A percentile compares a stretch with the other conserved stretches of the same genome.
These are phyloP conservation scores for Macrobrachium nipponense DNA, from an alignment of 1,140 invertebrate genomes.

Conservation along the genomic window DNA sequence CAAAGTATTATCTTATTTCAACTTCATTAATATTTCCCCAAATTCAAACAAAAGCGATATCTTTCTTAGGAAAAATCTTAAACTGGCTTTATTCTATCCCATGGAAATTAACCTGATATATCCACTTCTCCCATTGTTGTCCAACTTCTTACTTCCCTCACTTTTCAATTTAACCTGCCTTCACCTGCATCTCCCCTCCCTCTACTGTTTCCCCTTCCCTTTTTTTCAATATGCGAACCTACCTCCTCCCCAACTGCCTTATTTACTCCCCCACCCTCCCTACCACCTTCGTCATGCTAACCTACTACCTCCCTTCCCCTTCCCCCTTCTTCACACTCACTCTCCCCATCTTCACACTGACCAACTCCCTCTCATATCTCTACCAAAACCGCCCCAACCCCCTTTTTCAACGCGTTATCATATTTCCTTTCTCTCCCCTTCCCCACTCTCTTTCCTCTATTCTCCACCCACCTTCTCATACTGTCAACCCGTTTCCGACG, in stretches of 20 bases:
- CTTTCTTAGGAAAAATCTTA: too few relatives aligned
- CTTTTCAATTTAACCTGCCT: neutral
- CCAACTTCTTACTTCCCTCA: neutral
- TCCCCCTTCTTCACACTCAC: neutral
- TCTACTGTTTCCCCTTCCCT: neutral
- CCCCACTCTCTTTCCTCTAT: neutral
- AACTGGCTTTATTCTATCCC: too few relatives aligned
- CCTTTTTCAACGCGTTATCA: neutral
- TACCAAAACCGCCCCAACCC: neutral
- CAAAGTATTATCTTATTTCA: neutral
- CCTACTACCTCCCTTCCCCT: neutral
- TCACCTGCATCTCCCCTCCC: neutral
- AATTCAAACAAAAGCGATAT: neutral
- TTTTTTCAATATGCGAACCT: neutral
- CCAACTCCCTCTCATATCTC: conserved; percentile 1
- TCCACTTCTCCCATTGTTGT: neutral
- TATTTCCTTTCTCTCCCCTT: neutral
- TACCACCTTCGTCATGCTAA: neutral
- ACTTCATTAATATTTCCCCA: neutral
- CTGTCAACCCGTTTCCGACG: too few relatives aligned
- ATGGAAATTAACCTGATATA: too few relatives aligned
- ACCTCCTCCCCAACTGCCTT: neutral
- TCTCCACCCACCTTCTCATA: neutral
- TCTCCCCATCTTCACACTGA: neutral
- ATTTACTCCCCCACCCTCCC: neutral